Percentiles rank a stretch among this genome's conserved stretches.
Evolutionary conservation across 2,888 invertebrate genomes (phyloP).

Genomic region (Biston betularia): DNA sequence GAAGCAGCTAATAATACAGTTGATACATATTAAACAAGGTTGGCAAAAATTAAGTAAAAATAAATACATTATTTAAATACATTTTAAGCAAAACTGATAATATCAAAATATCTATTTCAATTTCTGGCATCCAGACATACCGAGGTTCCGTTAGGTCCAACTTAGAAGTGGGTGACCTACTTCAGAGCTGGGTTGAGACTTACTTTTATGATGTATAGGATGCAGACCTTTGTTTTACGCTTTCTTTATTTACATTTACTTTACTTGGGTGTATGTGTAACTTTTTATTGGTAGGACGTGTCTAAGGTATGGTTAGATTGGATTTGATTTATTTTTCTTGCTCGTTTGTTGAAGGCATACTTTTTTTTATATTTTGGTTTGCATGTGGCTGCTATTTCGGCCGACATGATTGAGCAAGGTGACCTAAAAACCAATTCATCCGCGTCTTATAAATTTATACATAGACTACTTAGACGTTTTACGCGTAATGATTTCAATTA

Average conservation of each 20-base stretch:
- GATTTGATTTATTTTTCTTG: slow-evolving; percentile 6
- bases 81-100: not conserved
- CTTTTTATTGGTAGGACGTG: slow-evolving; percentile 14
- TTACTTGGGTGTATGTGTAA: slow-evolving; percentile 1
- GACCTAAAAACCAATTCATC: too few relatives aligned
- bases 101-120: not conserved
- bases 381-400: too few relatives aligned
- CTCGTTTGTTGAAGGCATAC: not conserved
- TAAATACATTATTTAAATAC: too few relatives aligned
- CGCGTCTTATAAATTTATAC: too few relatives aligned
- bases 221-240: slow-evolving; percentile 5
- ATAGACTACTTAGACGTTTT: too few relatives aligned
- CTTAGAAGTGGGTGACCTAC: slow-evolving; percentile 18
- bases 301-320: slow-evolving; percentile 9
- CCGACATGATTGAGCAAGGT: too few relatives aligned
- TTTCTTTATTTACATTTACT: slow-evolving; percentile 17
- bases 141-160: slow-evolving; percentile 5
- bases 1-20: too few relatives aligned
- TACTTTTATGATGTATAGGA: slow-evolving; percentile 20
- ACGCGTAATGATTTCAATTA: too few relatives aligned
- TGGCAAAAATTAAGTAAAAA: too few relatives aligned
- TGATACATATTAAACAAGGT: too few relatives aligned
- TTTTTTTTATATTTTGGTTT: not conserved
- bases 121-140: slow-evolving; percentile 10
- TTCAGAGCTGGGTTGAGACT: slow-evolving; percentile 3